Conservation (phyloP, 1,140 invertebrate genomes). For the Rhyacophila brunnea region DNA sequence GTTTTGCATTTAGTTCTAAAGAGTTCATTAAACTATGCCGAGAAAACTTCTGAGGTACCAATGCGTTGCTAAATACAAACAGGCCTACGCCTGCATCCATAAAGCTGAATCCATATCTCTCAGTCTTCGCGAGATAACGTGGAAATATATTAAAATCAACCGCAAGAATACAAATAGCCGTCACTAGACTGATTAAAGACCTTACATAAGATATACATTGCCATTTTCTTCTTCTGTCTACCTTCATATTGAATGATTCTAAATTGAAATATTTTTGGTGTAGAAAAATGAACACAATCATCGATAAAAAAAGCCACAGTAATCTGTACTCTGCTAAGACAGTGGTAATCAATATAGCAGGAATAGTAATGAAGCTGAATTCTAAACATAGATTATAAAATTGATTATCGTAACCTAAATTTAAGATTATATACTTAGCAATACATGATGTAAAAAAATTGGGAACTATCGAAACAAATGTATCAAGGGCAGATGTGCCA, state of each 20-base stretch:
- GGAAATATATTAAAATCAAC: conserved; percentile 92
- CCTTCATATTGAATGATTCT: conserved; percentile 32
- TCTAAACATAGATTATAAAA: conserved; percentile 43
- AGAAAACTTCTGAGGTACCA: conserved; percentile 60
- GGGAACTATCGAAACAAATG: conserved; percentile 50
- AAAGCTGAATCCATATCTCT: conserved; percentile 80
- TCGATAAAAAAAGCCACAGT: conserved; percentile 36
- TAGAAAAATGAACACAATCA: conserved; percentile 38
- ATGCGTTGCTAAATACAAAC: conserved; percentile 84
- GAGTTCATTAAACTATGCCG: conserved; percentile 39
- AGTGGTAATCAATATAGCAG: conserved; percentile 55
- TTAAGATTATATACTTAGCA: conserved; percentile 34
- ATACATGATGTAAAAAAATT: conserved; percentile 45
- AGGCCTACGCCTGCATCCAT: conserved; percentile 95
- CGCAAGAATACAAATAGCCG: conserved; percentile 82
- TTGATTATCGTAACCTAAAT: conserved; percentile 19
- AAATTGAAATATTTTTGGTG: conserved; percentile 34
- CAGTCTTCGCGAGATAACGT: conserved; percentile 80
- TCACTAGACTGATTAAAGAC: conserved; percentile 70
- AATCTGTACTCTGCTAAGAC: conserved; percentile 41
- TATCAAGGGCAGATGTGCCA: conserved; percentile 51
- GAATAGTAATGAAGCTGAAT: conserved; percentile 53
- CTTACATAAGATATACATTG: conserved; percentile 67
- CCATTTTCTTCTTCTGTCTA: conserved; percentile 41
- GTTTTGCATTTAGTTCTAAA: conserved; percentile 38